phyloP scores from a whole-genome alignment of 2,888 invertebrate species.

The Reticulitermes lucifugus region DNA sequence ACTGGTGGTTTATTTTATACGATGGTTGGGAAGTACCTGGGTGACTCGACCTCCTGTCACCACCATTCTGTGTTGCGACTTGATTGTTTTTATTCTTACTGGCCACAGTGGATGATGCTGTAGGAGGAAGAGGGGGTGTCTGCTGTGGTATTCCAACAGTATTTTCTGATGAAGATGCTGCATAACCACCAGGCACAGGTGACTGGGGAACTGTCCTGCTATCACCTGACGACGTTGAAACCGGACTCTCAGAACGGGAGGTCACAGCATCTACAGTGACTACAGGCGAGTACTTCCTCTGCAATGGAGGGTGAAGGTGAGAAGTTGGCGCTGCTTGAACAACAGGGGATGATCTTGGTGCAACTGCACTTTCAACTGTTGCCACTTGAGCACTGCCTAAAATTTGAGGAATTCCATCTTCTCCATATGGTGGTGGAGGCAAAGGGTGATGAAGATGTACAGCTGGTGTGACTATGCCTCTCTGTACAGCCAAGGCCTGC shows the following conservation, averaged over 20 bases:
- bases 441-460: constrained; percentile 68
- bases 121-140: constrained; percentile 68
- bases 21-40: constrained; percentile 66
- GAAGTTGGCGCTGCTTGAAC: constrained; percentile 45
- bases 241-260: constrained; percentile 68
- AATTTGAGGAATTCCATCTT: constrained; percentile 62
- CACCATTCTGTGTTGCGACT: constrained; percentile 57
- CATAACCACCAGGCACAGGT: neutral
- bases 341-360: constrained; percentile 65
- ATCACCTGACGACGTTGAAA: constrained; percentile 64
- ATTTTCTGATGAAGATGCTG: constrained; percentile 44
- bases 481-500: constrained; percentile 81
- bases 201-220: constrained; percentile 47
- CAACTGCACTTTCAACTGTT: constrained; percentile 64
- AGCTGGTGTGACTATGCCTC: constrained; percentile 62
- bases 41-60: constrained; percentile 56
- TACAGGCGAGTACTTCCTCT: constrained; percentile 77
- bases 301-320: constrained; percentile 71
- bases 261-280: constrained; percentile 62
- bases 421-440: constrained; percentile 77
- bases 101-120: constrained; percentile 72
- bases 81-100: constrained; percentile 64
- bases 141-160: constrained; percentile 57
- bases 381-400: constrained; percentile 59
- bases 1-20: constrained; percentile 91